Conservation (phyloP, 2,113 vertebrate species). For the Orcinus orca region DNA sequence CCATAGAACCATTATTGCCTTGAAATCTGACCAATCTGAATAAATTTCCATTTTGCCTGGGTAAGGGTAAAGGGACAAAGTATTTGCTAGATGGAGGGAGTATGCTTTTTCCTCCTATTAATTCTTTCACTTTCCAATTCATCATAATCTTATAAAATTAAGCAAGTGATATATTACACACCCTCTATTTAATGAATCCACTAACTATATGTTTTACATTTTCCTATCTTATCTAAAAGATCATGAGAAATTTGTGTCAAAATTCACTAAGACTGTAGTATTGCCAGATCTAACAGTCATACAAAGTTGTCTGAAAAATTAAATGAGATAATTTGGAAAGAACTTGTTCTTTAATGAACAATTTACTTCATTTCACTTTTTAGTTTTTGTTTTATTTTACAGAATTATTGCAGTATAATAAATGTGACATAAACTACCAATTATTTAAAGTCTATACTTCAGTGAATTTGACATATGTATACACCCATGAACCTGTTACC, state of each 20-base stretch:
- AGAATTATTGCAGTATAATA: not conserved
- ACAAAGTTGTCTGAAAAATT: not conserved
- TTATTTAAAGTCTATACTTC: not conserved
- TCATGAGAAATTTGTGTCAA: not conserved
- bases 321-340: not conserved
- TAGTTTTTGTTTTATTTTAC: not conserved
- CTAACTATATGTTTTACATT: not conserved
- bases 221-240: not conserved
- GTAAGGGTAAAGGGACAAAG: not conserved
- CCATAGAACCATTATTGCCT: not conserved
- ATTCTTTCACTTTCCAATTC: not conserved
- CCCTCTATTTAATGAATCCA: not conserved
- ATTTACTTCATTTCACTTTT: not conserved
- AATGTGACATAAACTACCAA: not conserved
- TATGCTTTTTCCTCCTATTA: not conserved
- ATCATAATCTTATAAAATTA: not conserved
- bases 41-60: not conserved
- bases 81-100: not conserved
- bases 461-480: not conserved
- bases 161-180: not conserved
- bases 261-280: not conserved
- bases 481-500: not conserved
- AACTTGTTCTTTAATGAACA: not conserved
- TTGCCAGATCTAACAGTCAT: not conserved
- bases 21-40: not conserved